Base-by-base conservation (phyloP, 2,888 invertebrate genomes). In the Noctua janthe region DNA sequence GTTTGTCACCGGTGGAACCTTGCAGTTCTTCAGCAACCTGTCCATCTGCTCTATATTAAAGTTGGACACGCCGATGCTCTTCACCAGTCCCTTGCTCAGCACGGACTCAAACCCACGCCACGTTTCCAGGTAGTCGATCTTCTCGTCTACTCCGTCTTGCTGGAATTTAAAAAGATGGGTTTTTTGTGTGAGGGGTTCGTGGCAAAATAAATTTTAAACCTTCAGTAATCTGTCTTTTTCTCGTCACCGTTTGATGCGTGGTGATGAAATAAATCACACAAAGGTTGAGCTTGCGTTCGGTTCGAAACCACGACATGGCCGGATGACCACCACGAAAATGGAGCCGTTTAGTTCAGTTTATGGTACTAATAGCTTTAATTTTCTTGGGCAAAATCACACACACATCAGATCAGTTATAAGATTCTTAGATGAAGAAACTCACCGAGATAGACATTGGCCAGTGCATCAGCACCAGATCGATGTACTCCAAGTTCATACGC, bases 41-140 rank as follows among this genome's bases (percentile, higher is more conserved):
- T 97, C 97, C 81, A 98, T 94, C 93, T 99, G 99, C 10, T 97
- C 95, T 29, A 97, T 95, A 91, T 98, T 99, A 94, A 99, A 99
- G 95, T 99, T 99, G 74, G 98, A 98, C 1, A 99, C 94, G 0
- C 99, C 99, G 81, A 99, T 98, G 76, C 98, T 97, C 89, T 97
- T 98, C 0, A 97, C 96, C 13, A 98, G 94, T 0, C 98, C 98
- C 80, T 97, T 94, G 59, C 97, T 94, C 43, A 98, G 97, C 78
- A 98, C 97, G 69, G 98, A 97, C 94, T 99, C 99, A 97, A 99
- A 97, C 7, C 97, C 98, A 87, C 97, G 96, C 98, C 98, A 98
- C 0, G 98, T 98, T 89, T 98, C 98, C 17, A 98, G 81, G 92
- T 98, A 98, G 93, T 98, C 98, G 0, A 97, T 97, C 88, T 98